These are phyloP conservation scores for Takifugu bimaculatus DNA, from an alignment of 2,113 vertebrate species.

Conservation along the genomic window DNA sequence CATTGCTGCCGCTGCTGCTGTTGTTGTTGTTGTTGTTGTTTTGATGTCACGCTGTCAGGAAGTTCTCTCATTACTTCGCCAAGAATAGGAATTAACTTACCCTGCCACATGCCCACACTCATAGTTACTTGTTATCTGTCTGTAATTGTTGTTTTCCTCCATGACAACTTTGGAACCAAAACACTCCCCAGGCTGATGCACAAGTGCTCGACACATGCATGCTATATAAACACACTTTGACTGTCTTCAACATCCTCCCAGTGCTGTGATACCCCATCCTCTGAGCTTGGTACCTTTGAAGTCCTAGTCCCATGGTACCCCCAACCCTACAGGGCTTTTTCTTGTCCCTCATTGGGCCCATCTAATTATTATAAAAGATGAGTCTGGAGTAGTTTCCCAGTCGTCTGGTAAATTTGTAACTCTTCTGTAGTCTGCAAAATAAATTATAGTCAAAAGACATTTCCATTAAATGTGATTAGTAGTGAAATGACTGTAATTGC, in stretches of 20 bases:
- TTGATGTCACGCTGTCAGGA: slow-evolving; percentile 29
- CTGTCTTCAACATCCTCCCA: slow-evolving; percentile 46
- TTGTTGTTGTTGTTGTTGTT: slow-evolving; percentile 36
- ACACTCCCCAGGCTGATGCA: slow-evolving; percentile 42
- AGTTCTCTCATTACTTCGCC: slow-evolving; percentile 26
- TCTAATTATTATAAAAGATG: slow-evolving; percentile 49
- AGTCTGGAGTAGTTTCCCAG: slow-evolving; percentile 27
- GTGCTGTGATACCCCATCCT: slow-evolving; percentile 36
- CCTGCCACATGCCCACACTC: slow-evolving; percentile 31
- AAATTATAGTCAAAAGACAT: slow-evolving; percentile 11
- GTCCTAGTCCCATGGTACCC: slow-evolving; percentile 44
- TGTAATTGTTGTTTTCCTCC: slow-evolving; percentile 58
- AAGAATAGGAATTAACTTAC: slow-evolving; percentile 34
- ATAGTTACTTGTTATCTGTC: slow-evolving; percentile 34
- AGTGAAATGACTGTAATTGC: too few relatives aligned
- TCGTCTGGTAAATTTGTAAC: slow-evolving; percentile 31
- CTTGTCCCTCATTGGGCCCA: slow-evolving; percentile 37
- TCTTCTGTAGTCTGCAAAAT: slow-evolving; percentile 26
- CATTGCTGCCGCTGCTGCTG: slow-evolving; percentile 16
- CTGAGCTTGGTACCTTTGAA: slow-evolving; percentile 48
- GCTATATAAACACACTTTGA: slow-evolving; percentile 28
- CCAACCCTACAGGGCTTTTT: slow-evolving; percentile 38
- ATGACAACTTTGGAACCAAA: slow-evolving; percentile 51
- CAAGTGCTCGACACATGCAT: slow-evolving; percentile 10
- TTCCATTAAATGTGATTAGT: too few relatives aligned